phyloP scores from a whole-genome alignment of 2,113 vertebrate species.

The Dasyurus viverrinus region DNA sequence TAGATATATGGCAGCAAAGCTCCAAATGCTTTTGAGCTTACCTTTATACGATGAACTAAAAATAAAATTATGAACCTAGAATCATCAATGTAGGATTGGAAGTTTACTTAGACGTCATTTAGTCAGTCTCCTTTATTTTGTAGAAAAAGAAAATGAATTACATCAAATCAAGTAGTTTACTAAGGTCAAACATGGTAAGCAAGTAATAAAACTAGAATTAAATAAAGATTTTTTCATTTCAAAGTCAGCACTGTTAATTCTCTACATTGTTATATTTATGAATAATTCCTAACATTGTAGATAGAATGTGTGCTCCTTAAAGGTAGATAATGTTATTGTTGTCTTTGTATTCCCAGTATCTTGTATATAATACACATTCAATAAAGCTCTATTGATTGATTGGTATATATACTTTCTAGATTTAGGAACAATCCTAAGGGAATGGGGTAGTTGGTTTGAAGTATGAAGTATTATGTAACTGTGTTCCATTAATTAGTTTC shows the following conservation, averaged over 20 bases:
- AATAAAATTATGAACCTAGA: background rate
- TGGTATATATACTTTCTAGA: conserved; percentile 29
- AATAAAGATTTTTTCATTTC: background rate
- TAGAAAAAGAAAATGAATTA: background rate
- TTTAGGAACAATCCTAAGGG: conserved; percentile 48
- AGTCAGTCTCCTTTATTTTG: background rate
- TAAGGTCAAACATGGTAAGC: background rate
- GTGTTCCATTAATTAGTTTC: conserved; percentile 59
- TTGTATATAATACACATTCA: background rate
- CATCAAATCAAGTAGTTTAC: background rate
- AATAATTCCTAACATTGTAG: background rate
- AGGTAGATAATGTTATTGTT: background rate
- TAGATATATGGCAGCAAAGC: background rate
- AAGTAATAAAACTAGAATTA: background rate
- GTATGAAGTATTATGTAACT: conserved; percentile 49
- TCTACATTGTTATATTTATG: background rate
- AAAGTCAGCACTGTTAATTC: background rate
- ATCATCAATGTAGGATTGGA: background rate
- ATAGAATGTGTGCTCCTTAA: background rate
- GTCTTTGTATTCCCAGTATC: background rate
- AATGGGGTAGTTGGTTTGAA: conserved; percentile 49
- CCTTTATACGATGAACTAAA: background rate
- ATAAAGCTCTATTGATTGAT: background rate
- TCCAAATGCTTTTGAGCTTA: background rate
- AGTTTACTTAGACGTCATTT: background rate